phyloP scores from a whole-genome alignment of 2,113 vertebrate genomes.

The Gallinago paraguaiae region DNA sequence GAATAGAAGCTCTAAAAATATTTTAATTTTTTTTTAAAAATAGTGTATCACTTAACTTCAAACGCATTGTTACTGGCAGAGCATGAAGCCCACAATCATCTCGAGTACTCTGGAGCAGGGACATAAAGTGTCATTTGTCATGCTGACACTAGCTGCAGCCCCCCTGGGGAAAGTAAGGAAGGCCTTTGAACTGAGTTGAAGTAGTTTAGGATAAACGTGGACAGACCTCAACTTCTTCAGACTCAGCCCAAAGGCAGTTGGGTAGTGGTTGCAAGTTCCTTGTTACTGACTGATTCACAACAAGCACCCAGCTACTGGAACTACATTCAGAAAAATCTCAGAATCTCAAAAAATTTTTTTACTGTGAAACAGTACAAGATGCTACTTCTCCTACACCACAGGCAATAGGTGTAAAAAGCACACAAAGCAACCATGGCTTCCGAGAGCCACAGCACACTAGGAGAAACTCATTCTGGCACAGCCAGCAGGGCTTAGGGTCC shows the following conservation, averaged over 20 bases:
- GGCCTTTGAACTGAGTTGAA: background rate
- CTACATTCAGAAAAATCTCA: background rate
- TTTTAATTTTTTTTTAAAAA: background rate
- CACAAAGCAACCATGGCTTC: background rate
- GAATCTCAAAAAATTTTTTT: background rate
- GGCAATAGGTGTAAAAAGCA: background rate
- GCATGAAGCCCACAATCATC: background rate
- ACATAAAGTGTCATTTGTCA: background rate
- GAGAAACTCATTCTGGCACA: background rate
- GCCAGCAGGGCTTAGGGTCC: background rate
- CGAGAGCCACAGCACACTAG: background rate
- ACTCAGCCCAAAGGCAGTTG: background rate
- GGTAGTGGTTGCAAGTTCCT: background rate
- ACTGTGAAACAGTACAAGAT: background rate
- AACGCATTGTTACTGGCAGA: background rate
- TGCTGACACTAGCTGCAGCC: background rate
- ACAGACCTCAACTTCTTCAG: background rate
- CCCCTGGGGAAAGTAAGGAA: background rate
- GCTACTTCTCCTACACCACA: background rate
- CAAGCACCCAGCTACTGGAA: background rate
- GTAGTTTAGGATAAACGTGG: background rate
- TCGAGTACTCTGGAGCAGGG: background rate
- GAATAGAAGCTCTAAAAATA: background rate
- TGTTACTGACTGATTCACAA: background rate
- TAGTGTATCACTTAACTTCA: background rate